phyloP scores from a whole-genome alignment of 2,797 vertebrate species.

The Pipistrellus pipistrellus region DNA sequence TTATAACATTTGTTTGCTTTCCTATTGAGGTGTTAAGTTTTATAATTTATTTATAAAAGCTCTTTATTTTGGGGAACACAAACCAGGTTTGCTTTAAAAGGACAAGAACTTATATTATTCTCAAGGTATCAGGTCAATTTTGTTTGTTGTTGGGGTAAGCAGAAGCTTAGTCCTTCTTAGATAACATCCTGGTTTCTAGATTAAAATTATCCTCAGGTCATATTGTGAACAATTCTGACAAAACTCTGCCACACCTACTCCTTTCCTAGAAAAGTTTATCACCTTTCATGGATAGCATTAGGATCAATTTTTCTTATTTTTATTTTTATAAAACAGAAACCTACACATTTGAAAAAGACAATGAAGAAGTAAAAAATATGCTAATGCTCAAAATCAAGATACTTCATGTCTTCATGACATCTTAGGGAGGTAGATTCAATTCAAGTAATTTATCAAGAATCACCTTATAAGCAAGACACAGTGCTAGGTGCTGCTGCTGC shows the following conservation, averaged over 20 bases:
- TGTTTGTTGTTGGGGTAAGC: background rate
- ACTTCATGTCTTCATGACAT: background rate
- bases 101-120: background rate
- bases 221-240: background rate
- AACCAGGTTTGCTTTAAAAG: background rate
- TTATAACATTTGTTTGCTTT: background rate
- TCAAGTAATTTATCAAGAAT: slow-evolving; percentile 9
- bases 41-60: slow-evolving; percentile 22
- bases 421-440: slow-evolving; percentile 11
- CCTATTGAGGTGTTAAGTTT: background rate
- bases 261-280: background rate
- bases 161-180: background rate
- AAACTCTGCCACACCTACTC: background rate
- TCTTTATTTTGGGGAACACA: background rate
- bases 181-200: background rate
- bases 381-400: background rate
- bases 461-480: background rate
- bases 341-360: background rate
- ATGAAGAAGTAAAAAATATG: slow-evolving; percentile 12
- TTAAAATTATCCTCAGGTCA: background rate
- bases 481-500: background rate
- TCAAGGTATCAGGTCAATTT: background rate
- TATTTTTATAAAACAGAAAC: slow-evolving; percentile 13
- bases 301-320: slow-evolving; percentile 9
- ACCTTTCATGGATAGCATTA: background rate